A percentile compares a stretch with the other conserved stretches of the same genome.
Conservation (phyloP, 2,888 invertebrate genomes). For the Leptinotarsa tumamoca region DNA sequence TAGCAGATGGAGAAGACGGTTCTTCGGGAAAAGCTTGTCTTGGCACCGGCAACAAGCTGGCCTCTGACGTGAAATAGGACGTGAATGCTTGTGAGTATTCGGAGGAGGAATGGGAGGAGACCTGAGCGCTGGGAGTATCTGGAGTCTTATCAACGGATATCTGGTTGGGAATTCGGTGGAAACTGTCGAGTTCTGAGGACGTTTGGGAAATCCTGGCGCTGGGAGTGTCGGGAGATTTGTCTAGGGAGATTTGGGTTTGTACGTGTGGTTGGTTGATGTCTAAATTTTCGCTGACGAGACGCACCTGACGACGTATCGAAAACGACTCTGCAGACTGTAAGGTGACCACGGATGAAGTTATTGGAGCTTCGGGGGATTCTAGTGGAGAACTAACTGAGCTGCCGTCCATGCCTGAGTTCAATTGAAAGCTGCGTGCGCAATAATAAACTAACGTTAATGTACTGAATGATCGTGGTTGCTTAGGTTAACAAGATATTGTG, state of each 20-base stretch:
- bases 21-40: conserved; percentile 50
- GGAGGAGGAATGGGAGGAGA: conserved; percentile 64
- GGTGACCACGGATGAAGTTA: conserved; percentile 76
- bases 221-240: conserved; percentile 76
- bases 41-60: conserved; percentile 55
- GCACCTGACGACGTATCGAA: conserved; percentile 67
- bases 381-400: conserved; percentile 86
- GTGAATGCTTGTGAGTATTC: conserved; percentile 61
- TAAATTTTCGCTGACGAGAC: conserved; percentile 51
- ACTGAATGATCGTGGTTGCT: conserved; percentile 24
- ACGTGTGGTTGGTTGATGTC: conserved; percentile 48
- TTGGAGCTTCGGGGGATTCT: conserved; percentile 82
- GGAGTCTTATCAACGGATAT: conserved; percentile 68
- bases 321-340: conserved; percentile 76
- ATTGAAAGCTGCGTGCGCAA: conserved; percentile 77
- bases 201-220: conserved; percentile 72
- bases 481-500: background rate
- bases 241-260: conserved; percentile 37
- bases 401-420: conserved; percentile 83
- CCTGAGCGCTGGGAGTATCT: conserved; percentile 77
- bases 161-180: conserved; percentile 44
- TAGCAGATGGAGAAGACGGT: conserved; percentile 71
- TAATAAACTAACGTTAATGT: conserved; percentile 50
- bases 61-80: conserved; percentile 61
- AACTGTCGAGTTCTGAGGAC: conserved; percentile 23